Percentiles rank a stretch among this genome's conserved stretches.
Conservation (phyloP, 2,797 vertebrate genomes). For the Eulemur rubriventer region DNA sequence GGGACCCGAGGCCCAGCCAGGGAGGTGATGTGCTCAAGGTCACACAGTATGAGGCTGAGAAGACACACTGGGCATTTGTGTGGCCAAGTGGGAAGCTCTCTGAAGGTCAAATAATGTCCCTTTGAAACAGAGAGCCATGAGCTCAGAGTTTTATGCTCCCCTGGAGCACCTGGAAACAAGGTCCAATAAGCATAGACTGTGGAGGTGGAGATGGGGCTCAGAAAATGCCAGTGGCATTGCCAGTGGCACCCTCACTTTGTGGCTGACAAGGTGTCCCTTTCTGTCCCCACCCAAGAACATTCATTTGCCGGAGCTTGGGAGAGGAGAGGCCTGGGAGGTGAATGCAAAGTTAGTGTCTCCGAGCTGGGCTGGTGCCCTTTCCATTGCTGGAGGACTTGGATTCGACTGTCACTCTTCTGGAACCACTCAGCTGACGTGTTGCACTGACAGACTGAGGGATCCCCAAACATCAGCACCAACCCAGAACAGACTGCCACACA, state of each 20-base stretch:
- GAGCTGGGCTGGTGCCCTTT: not conserved
- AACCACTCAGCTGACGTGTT: not conserved
- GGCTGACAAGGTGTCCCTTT: not conserved
- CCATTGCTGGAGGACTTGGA: not conserved
- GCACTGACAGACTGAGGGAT: not conserved
- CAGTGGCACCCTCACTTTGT: rapidly evolving
- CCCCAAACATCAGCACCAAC: not conserved
- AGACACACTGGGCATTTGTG: not conserved
- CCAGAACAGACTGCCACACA: not conserved
- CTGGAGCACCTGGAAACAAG: not conserved
- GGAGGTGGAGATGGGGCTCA: not conserved
- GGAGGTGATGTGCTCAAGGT: not conserved
- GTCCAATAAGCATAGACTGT: not conserved
- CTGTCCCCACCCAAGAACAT: not conserved
- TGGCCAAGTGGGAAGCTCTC: not conserved
- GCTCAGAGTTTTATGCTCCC: not conserved
- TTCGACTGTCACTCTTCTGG: not conserved
- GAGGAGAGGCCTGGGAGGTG: not conserved
- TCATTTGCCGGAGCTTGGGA: not conserved
- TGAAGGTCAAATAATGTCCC: not conserved
- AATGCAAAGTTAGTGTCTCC: not conserved
- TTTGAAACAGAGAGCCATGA: not conserved
- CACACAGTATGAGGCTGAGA: not conserved
- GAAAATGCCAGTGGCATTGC: not conserved
- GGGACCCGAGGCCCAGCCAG: not conserved